Base-by-base conservation (phyloP, 2,113 vertebrate genomes). In the Oreocharis arfaki region DNA sequence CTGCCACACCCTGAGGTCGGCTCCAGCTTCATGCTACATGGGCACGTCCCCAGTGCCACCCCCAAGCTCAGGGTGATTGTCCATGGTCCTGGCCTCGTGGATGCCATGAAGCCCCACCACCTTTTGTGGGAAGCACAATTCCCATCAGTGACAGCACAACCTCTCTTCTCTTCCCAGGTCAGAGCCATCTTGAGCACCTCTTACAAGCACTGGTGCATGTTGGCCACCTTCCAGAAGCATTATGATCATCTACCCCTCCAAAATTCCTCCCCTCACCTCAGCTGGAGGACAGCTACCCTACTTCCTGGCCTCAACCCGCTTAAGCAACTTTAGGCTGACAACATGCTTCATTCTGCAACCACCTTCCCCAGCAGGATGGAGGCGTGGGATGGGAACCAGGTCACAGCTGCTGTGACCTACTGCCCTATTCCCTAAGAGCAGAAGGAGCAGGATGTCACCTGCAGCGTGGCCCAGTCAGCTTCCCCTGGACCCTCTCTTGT, bases 1-100 rank as follows among this genome's bases (percentile, higher is more conserved):
- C 60, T 74, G 47, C 47, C 77, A 49, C 1, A 1, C 50, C 42
- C 41, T 0, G 1, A 73, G 17, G 6, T 44, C 0, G 0, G 52
- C 56, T 94, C 6, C 77, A 56, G 33, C 57, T 44, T 73, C 1
- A 2, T 60, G 64, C 35, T 52, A 10, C 6, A 0, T 6, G 14
- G 28, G 20, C 28, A 26, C 3, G 3, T 68, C 33, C 53, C 84
- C 47, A 15, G 22, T 32, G 32, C 49, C 11, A 19, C 26, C 44
- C 33, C 12, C 3, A 23, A 39, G 73, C 46, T 41, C 33, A 3
- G 15, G 4, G 3, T 61, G 60, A 20, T 7, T 42, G 33, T n/a
- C 16, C 0, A 0, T 3, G 10, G 35, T 73, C 49, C 35, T 47
- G 16, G 23, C 26, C 39, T 57, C 0, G 0, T 49, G 39, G 42